phyloP scores from a whole-genome alignment of 2,113 vertebrate genomes.

The Lophotis ruficrista region DNA sequence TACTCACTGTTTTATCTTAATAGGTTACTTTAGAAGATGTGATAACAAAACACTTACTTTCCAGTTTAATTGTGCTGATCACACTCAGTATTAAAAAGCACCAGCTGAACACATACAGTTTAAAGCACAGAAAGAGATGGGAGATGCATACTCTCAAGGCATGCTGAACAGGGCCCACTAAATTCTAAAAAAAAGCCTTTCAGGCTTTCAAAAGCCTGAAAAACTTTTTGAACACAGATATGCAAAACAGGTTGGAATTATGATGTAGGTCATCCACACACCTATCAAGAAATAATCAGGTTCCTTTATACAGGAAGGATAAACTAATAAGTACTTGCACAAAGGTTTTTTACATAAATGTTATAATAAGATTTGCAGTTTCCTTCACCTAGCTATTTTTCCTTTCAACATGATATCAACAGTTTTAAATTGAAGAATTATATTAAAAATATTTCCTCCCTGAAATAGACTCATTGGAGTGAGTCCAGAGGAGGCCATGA shows the following conservation, averaged over 20 bases:
- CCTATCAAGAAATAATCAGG: not conserved
- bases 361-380: not conserved
- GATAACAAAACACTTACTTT: not conserved
- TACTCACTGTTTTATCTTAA: not conserved
- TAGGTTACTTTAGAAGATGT: not conserved
- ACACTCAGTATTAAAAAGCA: not conserved
- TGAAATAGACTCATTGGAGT: not conserved
- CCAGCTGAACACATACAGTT: not conserved
- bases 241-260: not conserved
- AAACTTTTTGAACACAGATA: not conserved
- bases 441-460: not conserved
- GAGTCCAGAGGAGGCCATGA: too few species aligned
- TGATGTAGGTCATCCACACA: not conserved
- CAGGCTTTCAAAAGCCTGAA: not conserved
- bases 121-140: not conserved
- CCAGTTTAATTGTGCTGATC: not conserved
- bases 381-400: not conserved
- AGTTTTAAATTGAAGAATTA: not conserved
- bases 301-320: not conserved
- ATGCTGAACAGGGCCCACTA: not conserved
- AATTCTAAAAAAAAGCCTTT: not conserved
- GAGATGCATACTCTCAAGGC: not conserved
- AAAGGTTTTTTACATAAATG: not conserved
- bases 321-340: not conserved
- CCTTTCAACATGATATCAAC: not conserved